These are phyloP conservation scores for Neolamprologus cancellatus DNA, from an alignment of 2,113 vertebrate genomes.

Conservation along the genomic window DNA sequence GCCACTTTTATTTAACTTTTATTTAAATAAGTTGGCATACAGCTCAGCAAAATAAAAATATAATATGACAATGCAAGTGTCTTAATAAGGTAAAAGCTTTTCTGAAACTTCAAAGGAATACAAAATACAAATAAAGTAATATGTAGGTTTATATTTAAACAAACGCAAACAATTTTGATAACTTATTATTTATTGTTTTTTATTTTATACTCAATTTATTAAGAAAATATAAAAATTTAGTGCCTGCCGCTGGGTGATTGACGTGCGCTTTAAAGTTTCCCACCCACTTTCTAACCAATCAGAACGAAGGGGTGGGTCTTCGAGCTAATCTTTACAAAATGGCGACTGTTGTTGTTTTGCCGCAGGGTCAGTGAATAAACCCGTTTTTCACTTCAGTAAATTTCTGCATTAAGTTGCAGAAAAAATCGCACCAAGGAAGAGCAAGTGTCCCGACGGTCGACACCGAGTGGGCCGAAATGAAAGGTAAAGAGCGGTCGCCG, in stretches of 20 bases:
- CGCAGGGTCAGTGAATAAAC: slow-evolving; percentile 65
- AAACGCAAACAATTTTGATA: not conserved
- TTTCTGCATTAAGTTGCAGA: slow-evolving; percentile 20
- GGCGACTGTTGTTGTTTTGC: slow-evolving; percentile 74
- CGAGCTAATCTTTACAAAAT: slow-evolving; percentile 69
- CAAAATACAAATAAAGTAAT: not conserved
- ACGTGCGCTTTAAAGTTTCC: slow-evolving; percentile 11
- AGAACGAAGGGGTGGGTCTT: slow-evolving; percentile 30
- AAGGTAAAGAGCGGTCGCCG: slow-evolving; percentile 93
- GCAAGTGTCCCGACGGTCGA: not conserved
- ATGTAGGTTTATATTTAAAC: not conserved
- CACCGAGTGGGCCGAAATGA: slow-evolving; percentile 73
- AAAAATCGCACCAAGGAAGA: not conserved
- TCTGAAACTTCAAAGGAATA: not conserved
- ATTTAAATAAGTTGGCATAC: not conserved
- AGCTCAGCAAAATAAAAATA: not conserved
- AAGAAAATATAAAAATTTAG: not conserved
- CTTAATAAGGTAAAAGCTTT: not conserved
- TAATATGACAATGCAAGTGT: not conserved
- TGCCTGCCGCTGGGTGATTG: slow-evolving; percentile 17
- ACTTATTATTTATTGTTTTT: not conserved
- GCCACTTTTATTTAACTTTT: not conserved
- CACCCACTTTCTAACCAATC: slow-evolving; percentile 61
- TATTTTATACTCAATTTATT: not conserved
- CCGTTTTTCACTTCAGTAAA: not conserved